These are phyloP conservation scores for Orgyia antiqua DNA, from an alignment of 2,888 invertebrate genomes.

Conservation along the genomic window DNA sequence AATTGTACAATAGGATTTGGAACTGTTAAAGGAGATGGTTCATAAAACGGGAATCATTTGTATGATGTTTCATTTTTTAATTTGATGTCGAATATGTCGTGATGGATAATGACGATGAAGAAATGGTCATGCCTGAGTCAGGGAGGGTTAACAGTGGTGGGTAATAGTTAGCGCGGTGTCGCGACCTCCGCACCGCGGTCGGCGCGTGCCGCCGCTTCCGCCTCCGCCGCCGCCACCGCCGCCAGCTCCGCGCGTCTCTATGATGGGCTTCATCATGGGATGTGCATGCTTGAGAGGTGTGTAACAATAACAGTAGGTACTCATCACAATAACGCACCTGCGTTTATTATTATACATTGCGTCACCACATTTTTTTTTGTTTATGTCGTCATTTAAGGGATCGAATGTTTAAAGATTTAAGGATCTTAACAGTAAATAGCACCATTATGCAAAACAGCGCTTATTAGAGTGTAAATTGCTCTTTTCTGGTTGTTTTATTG, in stretches of 20 bases:
- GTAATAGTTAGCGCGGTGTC: constrained; percentile 56
- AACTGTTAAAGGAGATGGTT: constrained; percentile 7
- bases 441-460: no score
- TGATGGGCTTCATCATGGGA: constrained; percentile 97
- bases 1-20: constrained; percentile 1
- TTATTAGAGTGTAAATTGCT: no score
- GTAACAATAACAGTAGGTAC: constrained; percentile 28
- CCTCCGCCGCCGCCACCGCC: constrained; percentile 47
- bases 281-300: constrained; percentile 94
- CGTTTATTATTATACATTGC: no score
- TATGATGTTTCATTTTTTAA: constrained; percentile 3
- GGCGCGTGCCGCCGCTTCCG: constrained; percentile 67
- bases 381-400: no score
- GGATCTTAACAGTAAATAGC: no score
- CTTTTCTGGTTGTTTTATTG: no score
- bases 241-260: constrained; percentile 71
- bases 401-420: no score
- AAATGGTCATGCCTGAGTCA: constrained; percentile 36
- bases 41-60: constrained; percentile 4
- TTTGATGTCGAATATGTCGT: no score
- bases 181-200: constrained; percentile 56
- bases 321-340: background rate
- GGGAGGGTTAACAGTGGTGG: constrained; percentile 50
- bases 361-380: no score
- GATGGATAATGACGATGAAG: constrained; percentile 28